These are phyloP conservation scores for Hemithea aestivaria DNA, from an alignment of 2,888 invertebrate genomes.

Conservation along the genomic window DNA sequence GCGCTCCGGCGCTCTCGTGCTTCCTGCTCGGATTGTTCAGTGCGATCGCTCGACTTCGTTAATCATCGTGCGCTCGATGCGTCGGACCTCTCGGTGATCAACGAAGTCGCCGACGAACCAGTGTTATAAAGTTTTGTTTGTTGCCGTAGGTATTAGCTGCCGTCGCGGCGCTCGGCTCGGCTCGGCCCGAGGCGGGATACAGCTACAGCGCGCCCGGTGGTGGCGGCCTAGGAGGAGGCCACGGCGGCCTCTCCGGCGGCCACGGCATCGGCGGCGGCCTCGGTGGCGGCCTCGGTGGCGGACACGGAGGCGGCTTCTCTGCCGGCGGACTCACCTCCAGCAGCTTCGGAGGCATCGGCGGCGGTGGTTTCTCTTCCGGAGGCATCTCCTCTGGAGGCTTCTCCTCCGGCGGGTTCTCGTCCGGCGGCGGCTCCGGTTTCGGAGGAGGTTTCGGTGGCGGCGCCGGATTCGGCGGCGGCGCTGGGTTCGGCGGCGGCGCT, in stretches of 20 bases:
- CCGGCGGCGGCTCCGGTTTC: constrained; percentile 46
- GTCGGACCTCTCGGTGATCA: constrained; percentile 24
- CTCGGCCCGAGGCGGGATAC: constrained; percentile 81
- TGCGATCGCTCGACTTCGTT: constrained; percentile 50
- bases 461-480: constrained; percentile 47
- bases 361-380: constrained; percentile 43
- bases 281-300: constrained; percentile 39
- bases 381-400: constrained; percentile 43
- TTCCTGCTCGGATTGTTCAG: constrained; percentile 59
- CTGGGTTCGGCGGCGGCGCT: constrained; percentile 50
- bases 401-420: constrained; percentile 48
- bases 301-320: constrained; percentile 53
- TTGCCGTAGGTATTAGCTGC: constrained; percentile 69
- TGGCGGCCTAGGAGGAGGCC: constrained; percentile 47
- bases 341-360: constrained; percentile 58
- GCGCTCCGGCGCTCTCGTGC: constrained; percentile 41
- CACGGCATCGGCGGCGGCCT: constrained; percentile 43
- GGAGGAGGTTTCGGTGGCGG: constrained; percentile 39
- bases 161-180: constrained; percentile 78
- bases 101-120: constrained; percentile 34
- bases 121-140: constrained; percentile 37
- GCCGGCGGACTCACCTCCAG: constrained; percentile 55
- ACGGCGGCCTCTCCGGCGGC: constrained; percentile 48
- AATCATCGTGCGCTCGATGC: constrained; percentile 30
- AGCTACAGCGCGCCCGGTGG: constrained; percentile 76